Evolutionary conservation across 2,888 invertebrate species (phyloP).

Genomic region (Dasypogon diadema): DNA sequence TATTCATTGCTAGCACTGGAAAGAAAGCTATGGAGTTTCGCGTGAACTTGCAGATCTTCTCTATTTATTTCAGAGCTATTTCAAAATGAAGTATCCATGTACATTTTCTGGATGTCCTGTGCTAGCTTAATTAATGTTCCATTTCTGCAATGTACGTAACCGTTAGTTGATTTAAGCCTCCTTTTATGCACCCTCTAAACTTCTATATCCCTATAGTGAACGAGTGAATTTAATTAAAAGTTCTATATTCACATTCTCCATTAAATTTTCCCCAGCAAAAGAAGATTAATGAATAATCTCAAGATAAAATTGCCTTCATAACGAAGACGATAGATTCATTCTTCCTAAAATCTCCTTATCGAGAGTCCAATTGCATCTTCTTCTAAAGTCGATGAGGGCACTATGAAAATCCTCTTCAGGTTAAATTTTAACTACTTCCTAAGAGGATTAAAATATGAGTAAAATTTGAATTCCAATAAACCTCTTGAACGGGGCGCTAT

Average conservation of each 20-base stretch:
- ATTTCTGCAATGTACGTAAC: too few species aligned
- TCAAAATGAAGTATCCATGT: too few species aligned
- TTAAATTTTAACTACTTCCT: constrained; percentile 46
- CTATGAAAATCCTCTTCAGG: background rate
- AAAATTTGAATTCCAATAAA: constrained; percentile 56
- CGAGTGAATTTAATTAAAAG: constrained; percentile 39
- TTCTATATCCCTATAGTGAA: too few species aligned
- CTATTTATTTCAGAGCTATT: too few species aligned
- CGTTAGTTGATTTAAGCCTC: too few species aligned
- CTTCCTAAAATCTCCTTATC: constrained; percentile 36
- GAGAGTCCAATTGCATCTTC: constrained; percentile 13
- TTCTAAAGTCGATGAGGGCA: background rate
- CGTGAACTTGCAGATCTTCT: too few species aligned
- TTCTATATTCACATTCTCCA: constrained; percentile 23
- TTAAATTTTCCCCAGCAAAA: constrained; percentile 16
- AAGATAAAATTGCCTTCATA: constrained; percentile 14
- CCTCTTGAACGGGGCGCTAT: constrained; percentile 46
- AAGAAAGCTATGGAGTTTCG: too few species aligned
- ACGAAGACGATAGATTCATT: constrained; percentile 15
- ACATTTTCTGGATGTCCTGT: too few species aligned
- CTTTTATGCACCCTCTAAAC: too few species aligned
- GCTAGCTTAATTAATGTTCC: too few species aligned
- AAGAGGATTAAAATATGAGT: constrained; percentile 57
- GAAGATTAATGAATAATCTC: constrained; percentile 43
- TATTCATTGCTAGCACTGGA: too few species aligned